phyloP scores from a whole-genome alignment of 2,888 invertebrate genomes.

The Conus canariensis region DNA sequence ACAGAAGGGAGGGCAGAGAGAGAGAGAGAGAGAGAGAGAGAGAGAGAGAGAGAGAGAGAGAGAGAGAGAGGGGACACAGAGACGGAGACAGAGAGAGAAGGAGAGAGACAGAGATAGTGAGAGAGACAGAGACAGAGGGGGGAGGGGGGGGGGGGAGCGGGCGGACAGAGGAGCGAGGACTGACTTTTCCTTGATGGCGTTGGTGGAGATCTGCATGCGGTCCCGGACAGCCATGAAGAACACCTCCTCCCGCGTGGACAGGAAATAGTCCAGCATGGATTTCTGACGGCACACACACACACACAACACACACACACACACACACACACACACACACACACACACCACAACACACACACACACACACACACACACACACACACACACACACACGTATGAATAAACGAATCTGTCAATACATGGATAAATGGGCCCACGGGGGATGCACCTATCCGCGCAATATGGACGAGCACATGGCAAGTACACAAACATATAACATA shows the following conservation, averaged over 20 bases:
- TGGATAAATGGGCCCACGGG: too few species aligned
- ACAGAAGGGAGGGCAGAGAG: background rate
- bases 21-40: background rate
- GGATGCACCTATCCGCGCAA: too few species aligned
- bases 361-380: too few species aligned
- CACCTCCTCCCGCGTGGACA: conserved; percentile 77
- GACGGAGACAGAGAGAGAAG: background rate
- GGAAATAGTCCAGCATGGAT: conserved; percentile 76
- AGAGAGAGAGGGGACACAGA: background rate
- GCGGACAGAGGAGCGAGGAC: conserved; percentile 41
- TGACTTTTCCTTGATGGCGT: conserved; percentile 78
- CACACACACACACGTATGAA: too few species aligned
- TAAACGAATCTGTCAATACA: background rate
- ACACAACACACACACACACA: too few species aligned
- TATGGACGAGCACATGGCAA: too few species aligned
- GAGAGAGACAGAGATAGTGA: background rate
- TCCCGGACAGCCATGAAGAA: conserved; percentile 78
- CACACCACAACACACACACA: background rate
- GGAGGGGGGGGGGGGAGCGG: too few species aligned
- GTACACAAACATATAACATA: too few species aligned
- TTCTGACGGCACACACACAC: conserved; percentile 57
- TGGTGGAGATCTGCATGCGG: conserved; percentile 77
- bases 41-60: background rate
- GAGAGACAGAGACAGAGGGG: background rate
- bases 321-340: too few species aligned